These are phyloP conservation scores for Megaptera novaeangliae DNA, from an alignment of 2,113 vertebrate genomes.

Conservation along the genomic window DNA sequence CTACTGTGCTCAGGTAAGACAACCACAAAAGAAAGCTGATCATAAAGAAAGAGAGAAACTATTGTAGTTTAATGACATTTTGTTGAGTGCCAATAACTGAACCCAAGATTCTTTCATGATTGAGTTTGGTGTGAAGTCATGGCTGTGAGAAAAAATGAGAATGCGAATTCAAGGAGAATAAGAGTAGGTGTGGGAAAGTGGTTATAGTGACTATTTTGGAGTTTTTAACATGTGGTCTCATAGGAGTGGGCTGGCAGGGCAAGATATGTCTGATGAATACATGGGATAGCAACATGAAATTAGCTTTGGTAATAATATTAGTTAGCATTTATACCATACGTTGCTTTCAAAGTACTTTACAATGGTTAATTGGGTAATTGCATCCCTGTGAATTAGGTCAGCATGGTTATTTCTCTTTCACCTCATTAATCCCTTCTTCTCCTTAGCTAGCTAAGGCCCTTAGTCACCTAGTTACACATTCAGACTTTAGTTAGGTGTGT, in stretches of 20 bases:
- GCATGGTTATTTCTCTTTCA: conserved; percentile 47
- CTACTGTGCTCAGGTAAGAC: neutral
- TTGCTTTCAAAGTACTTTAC: conserved; percentile 52
- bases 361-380: conserved; percentile 56
- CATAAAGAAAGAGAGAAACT: neutral
- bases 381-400: conserved; percentile 65
- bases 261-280: neutral
- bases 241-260: neutral
- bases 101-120: neutral
- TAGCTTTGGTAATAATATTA: conserved; percentile 22
- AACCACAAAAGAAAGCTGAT: neutral
- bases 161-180: neutral
- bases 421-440: neutral
- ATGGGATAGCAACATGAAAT: neutral
- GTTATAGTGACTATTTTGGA: neutral
- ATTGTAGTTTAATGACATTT: neutral
- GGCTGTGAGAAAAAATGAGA: neutral
- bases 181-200: conserved; percentile 4
- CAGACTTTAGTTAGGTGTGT: conserved; percentile 16
- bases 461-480: conserved; percentile 28
- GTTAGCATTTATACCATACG: conserved; percentile 30
- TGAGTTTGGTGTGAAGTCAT: neutral
- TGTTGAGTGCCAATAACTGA: neutral
- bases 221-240: neutral
- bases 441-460: neutral